phyloP scores from a whole-genome alignment of 2,113 vertebrate genomes.

The Clarias gariepinus region DNA sequence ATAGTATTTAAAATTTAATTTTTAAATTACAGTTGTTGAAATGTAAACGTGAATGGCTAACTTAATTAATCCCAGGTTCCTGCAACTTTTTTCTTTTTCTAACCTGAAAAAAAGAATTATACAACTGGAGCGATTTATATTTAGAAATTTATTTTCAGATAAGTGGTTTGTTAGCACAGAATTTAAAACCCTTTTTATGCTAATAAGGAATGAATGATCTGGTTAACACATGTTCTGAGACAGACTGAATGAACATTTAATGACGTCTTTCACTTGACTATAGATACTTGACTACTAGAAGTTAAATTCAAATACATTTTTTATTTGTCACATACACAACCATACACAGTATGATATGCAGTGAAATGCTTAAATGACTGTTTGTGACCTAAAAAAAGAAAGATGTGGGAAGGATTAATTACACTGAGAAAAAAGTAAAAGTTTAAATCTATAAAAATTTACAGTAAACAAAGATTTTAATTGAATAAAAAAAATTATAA shows the following conservation, averaged over 20 bases:
- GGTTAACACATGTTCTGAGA: neutral
- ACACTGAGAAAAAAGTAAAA: too few relatives aligned
- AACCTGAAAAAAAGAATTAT: neutral
- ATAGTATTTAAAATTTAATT: neutral
- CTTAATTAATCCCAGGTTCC: neutral
- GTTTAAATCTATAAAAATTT: too few relatives aligned
- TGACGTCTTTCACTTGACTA: neutral
- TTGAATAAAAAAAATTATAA: too few relatives aligned
- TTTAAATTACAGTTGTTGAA: neutral
- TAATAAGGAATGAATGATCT: neutral
- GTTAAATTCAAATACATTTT: too few relatives aligned
- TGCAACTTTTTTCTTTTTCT: neutral
- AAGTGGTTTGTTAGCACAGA: neutral
- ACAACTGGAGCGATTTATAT: neutral
- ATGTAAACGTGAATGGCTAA: too few relatives aligned
- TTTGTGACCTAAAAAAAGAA: too few relatives aligned
- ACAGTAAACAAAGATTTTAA: too few relatives aligned
- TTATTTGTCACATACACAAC: too few relatives aligned
- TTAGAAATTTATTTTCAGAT: neutral
- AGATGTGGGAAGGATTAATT: too few relatives aligned
- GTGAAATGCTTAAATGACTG: too few relatives aligned
- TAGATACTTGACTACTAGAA: too few relatives aligned
- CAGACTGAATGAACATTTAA: neutral
- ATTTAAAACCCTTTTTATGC: neutral
- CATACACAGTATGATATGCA: too few relatives aligned